phyloP scores from a whole-genome alignment of 2,113 vertebrate genomes.

The Nycticorax nycticorax region DNA sequence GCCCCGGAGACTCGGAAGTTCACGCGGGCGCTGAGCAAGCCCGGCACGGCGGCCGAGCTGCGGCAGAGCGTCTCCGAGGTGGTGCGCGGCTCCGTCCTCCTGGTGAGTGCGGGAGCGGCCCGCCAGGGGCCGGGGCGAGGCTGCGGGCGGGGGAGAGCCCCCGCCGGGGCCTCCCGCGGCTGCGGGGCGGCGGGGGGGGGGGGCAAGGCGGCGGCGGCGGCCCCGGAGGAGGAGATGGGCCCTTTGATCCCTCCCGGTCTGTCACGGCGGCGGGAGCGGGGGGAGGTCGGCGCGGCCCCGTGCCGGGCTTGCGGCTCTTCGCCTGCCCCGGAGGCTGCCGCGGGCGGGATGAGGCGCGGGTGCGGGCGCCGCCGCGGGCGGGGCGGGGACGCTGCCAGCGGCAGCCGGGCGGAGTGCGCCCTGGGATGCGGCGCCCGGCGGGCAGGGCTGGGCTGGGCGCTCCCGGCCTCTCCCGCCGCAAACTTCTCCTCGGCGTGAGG shows the following conservation, averaged over 20 bases:
- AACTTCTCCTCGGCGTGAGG: not conserved
- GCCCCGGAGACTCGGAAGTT: constrained; percentile 92
- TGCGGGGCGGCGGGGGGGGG: not conserved
- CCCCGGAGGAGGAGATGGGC: not conserved
- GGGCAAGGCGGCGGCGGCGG: not conserved
- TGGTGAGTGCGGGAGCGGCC: constrained; percentile 78
- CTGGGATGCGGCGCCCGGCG: not conserved
- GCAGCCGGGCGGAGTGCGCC: not conserved
- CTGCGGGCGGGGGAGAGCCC: not conserved
- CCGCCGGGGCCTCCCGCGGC: not conserved
- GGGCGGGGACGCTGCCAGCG: not conserved
- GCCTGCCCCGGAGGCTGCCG: not conserved
- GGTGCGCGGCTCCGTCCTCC: constrained; percentile 90
- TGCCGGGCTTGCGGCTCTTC: not conserved
- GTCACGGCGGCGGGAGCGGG: not conserved
- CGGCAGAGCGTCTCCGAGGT: constrained; percentile 96
- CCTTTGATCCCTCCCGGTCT: not conserved
- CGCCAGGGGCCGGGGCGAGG: not conserved
- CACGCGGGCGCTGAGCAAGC: constrained; percentile 91
- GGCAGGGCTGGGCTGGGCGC: not conserved
- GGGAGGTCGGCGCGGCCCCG: not conserved
- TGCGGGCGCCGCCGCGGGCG: not conserved
- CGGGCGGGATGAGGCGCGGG: not conserved
- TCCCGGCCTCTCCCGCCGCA: not conserved
- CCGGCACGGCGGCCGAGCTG: constrained; percentile 93